Percentiles rank a stretch among this genome's conserved stretches.
Evolutionary conservation across 2,797 vertebrate species (phyloP).

Genomic region (Paramormyrops hopkinsi): DNA sequence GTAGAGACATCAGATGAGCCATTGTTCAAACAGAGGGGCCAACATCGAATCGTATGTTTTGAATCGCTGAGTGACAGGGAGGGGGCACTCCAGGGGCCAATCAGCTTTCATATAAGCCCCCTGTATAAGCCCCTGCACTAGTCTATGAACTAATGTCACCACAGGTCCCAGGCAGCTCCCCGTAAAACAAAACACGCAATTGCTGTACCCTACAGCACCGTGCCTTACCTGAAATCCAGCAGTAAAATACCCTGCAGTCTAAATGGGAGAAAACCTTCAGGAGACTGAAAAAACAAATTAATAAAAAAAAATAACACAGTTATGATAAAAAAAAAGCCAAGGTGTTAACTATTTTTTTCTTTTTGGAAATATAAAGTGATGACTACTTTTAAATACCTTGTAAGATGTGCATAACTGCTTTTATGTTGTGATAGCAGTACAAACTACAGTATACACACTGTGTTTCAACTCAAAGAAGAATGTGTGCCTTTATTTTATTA

Average conservation of each 20-base stretch:
- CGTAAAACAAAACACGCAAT: background rate
- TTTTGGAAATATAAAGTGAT: background rate
- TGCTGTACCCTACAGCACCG: background rate
- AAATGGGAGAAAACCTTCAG: background rate
- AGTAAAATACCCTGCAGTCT: slow-evolving; percentile 19
- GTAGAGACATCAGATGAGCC: background rate
- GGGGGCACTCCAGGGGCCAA: background rate
- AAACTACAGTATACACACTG: background rate
- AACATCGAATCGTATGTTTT: background rate
- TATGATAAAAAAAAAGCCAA: background rate
- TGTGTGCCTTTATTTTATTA: background rate
- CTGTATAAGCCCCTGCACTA: background rate
- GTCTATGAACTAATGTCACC: background rate
- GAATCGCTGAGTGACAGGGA: background rate
- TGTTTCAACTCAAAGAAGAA: background rate
- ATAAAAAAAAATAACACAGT: background rate
- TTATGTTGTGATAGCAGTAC: background rate
- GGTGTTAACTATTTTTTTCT: background rate
- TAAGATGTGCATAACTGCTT: background rate
- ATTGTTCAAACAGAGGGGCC: background rate
- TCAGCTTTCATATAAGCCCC: background rate
- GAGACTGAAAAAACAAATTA: background rate
- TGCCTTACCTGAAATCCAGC: background rate
- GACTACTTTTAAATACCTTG: background rate
- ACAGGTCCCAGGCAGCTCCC: background rate